Conservation (phyloP, 2,797 vertebrate genomes). For the Pseudochirops corinnae region DNA sequence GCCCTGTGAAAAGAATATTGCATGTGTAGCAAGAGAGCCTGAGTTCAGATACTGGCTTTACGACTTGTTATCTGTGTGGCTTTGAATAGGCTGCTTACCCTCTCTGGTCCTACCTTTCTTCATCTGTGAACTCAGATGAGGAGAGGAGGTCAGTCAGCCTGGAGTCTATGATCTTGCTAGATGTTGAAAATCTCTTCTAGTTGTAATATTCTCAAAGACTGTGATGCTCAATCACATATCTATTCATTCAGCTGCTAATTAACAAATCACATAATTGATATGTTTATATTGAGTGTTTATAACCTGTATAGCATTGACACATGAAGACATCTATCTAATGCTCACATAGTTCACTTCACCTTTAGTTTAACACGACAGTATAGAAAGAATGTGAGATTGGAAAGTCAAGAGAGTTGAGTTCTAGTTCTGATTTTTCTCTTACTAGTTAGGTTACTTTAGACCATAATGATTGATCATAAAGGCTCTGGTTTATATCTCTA, state of each 20-base stretch:
- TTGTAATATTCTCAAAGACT: background rate
- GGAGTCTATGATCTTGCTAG: background rate
- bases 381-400: background rate
- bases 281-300: background rate
- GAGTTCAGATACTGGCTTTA: background rate
- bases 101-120: slow-evolving; percentile 12
- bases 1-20: background rate
- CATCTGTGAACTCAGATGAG: slow-evolving; percentile 24
- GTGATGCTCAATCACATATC: background rate
- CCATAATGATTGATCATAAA: background rate
- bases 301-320: background rate
- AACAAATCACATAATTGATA: background rate
- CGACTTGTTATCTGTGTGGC: background rate
- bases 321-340: background rate
- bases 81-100: background rate
- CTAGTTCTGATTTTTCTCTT: background rate
- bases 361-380: background rate
- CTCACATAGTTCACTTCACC: background rate
- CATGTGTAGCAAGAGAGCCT: background rate
- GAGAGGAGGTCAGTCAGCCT: too few relatives aligned
- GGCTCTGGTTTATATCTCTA: background rate
- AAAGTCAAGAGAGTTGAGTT: background rate
- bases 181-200: background rate
- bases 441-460: background rate
- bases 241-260: background rate